These are phyloP conservation scores for Crotophaga sulcirostris DNA, from an alignment of 2,113 vertebrate genomes.

Conservation along the genomic window DNA sequence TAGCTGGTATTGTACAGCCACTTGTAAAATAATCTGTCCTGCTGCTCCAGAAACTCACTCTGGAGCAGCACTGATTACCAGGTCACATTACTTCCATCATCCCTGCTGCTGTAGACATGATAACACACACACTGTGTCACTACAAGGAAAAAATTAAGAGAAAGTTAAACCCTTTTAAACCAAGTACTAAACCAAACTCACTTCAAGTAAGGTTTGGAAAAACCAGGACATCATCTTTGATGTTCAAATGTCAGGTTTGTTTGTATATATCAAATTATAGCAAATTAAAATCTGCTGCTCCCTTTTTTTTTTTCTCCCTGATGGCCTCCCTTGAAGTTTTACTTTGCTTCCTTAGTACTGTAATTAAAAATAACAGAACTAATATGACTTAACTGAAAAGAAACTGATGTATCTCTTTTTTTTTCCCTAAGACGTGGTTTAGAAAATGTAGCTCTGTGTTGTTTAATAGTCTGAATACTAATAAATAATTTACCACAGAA, in stretches of 20 bases:
- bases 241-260: neutral
- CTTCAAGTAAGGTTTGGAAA: neutral
- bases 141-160: neutral
- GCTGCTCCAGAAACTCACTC: conserved; percentile 63
- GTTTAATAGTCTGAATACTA: neutral
- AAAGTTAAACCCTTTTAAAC: neutral
- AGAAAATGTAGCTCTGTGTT: neutral
- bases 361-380: neutral
- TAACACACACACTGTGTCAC: neutral
- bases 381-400: neutral
- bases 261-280: neutral
- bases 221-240: neutral
- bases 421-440: neutral
- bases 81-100: neutral
- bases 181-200: neutral
- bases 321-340: neutral
- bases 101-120: neutral
- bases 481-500: conserved; percentile 37
- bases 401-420: neutral
- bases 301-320: rapidly evolving
- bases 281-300: neutral
- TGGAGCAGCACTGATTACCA: conserved; percentile 36
- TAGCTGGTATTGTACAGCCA: conserved; percentile 61
- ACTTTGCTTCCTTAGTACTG: neutral
- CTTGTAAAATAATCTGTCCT: conserved; percentile 69